Base-by-base conservation (phyloP, 1,140 invertebrate species). In the Megathymus violae region DNA sequence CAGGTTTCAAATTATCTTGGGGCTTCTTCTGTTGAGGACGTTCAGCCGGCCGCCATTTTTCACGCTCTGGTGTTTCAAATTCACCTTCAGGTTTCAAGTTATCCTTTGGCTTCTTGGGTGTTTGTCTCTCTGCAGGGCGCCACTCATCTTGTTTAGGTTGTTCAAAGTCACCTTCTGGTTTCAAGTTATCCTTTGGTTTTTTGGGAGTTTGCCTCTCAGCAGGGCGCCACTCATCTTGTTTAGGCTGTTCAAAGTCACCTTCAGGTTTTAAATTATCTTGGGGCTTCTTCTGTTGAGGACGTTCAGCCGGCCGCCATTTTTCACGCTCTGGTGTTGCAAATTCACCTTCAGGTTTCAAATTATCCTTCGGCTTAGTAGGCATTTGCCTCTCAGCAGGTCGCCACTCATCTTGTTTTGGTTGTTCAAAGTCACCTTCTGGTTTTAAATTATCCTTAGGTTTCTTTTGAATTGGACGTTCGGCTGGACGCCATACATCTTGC, bases 71-170 rank as follows among this genome's bases (percentile, higher is more conserved):
- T 64, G 91, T 80, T 68, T 93, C 93, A 59, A 89, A 93, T 0
- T 93, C 88, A n/a, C 93, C 93, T 78, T 94, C 93, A 0, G 92
- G 91, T 62, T 83, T 84, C 0, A 94, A 64, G 70, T 93, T 93
- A 69, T 93, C 92, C 17, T 76, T 50, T 2, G 82, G 85, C 63
- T 74, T 85, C 52, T 71, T 76, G 44, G 80, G 84, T 52, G 78
- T 74, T 0, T 86, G 92, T 61, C 91, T 78, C 67, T 94, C 93
- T 1, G 87, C 93, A 87, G 91, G 92, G 34, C 69, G 58, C 61
- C 80, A 92, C 71, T 79, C 60, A 0, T 89, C 71, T 25, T 63
- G 62, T 65, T 86, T 69, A 0, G 86, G 88, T 51, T 76, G 67
- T 64, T 92, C 89, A 74, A 93, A 93, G 0, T 87, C 83, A 10